Evolutionary conservation across 2,797 vertebrate genomes (phyloP).

Genomic region (Chaetodon trifasciatus): DNA sequence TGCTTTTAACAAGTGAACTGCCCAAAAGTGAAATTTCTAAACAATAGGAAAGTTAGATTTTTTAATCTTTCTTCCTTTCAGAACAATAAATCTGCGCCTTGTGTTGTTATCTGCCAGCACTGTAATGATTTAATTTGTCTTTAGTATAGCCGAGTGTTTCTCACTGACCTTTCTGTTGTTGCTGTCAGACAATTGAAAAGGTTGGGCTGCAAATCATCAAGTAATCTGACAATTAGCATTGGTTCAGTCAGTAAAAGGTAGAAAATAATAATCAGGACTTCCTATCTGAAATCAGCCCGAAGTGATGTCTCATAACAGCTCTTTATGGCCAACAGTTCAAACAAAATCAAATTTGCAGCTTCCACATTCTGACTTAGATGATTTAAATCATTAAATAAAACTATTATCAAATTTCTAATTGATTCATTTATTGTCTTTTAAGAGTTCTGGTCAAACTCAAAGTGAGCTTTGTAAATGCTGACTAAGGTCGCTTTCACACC

Average conservation of each 20-base stretch:
- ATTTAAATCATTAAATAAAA: too few relatives aligned
- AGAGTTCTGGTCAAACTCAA: background rate
- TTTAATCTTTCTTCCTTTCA: background rate
- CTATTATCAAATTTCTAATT: background rate
- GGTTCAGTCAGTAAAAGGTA: constrained; percentile 6
- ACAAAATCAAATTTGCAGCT: too few relatives aligned
- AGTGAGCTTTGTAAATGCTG: background rate
- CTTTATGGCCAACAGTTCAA: background rate
- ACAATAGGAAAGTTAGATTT: too few relatives aligned
- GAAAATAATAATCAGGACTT: background rate
- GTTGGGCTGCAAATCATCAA: background rate
- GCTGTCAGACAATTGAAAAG: background rate
- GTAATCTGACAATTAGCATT: background rate
- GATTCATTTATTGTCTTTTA: background rate
- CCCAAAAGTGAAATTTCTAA: background rate
- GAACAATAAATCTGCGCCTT: background rate
- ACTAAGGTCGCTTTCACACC: too few relatives aligned
- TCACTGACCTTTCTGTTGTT: background rate
- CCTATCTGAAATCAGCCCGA: background rate
- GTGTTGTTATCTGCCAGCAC: background rate
- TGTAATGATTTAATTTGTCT: background rate
- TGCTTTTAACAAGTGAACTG: background rate
- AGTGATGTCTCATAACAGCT: constrained; percentile 6
- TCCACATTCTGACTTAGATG: too few relatives aligned
- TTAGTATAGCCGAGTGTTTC: background rate